Conservation (phyloP, 1,140 invertebrate species). For the Chrysoperla carnea region DNA sequence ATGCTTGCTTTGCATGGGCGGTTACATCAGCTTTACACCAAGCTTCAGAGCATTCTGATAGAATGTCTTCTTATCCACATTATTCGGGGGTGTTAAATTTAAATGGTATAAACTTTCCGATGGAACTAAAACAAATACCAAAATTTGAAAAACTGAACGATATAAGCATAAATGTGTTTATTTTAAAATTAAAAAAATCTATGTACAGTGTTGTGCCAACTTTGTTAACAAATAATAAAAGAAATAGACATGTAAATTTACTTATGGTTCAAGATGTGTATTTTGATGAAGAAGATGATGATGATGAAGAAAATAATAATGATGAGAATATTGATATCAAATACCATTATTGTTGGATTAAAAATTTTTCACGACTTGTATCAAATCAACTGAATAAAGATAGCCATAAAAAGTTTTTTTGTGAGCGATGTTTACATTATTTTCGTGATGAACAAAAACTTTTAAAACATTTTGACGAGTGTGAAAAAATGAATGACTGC, state of each 20-base stretch:
- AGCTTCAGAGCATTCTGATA: conserved; percentile 8
- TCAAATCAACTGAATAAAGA: conserved; percentile 11
- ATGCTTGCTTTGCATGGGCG: conserved; percentile 13
- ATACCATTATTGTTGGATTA: conserved; percentile 17
- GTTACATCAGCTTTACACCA: conserved; percentile 8
- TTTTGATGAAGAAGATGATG: not conserved
- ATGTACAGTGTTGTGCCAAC: conserved; percentile 12
- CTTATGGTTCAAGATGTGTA: conserved; percentile 9
- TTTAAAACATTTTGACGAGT: conserved; percentile 6
- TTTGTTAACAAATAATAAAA: conserved; percentile 12
- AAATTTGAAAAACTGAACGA: conserved; percentile 21
- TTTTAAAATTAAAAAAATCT: conserved; percentile 6
- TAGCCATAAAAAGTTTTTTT: conserved; percentile 11
- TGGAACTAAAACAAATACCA: conserved; percentile 17
- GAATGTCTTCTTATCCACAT: conserved; percentile 14
- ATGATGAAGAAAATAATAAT: conserved; percentile 2
- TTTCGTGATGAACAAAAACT: conserved; percentile 11
- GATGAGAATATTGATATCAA: conserved; percentile 1
- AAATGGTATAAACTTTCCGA: conserved; percentile 18
- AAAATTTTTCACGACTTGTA: conserved; percentile 16
- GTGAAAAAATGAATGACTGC: conserved; percentile 1
- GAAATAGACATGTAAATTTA: conserved; percentile 14
- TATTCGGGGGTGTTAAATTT: conserved; percentile 18
- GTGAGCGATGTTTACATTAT: conserved; percentile 18
- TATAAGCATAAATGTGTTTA: conserved; percentile 16